Percentiles rank a stretch among this genome's conserved stretches.
Conservation (phyloP, 1,140 invertebrate species). For the Trachymyrmex cornetzi region DNA sequence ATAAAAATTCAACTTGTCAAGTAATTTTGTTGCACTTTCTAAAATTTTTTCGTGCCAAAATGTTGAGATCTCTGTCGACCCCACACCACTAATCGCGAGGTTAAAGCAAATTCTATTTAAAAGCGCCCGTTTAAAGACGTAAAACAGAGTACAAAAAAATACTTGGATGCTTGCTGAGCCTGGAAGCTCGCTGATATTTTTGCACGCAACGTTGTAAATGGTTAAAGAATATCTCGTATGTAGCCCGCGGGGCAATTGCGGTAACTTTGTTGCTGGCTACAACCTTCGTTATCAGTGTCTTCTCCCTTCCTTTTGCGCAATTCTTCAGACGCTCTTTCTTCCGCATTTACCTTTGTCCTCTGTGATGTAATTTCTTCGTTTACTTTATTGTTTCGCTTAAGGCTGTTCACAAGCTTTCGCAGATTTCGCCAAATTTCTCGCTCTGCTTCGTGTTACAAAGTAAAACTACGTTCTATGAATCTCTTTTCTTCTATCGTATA, state of each 20-base stretch:
- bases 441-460: background rate
- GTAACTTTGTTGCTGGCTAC: slow-evolving; percentile 27
- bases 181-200: slow-evolving; percentile 49
- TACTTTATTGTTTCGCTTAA: background rate
- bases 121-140: slow-evolving; percentile 8
- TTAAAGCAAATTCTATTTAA: slow-evolving; percentile 23
- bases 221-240: slow-evolving; percentile 50
- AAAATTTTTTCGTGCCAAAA: slow-evolving; percentile 23
- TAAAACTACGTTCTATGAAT: background rate
- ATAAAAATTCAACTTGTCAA: slow-evolving; percentile 2
- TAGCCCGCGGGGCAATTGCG: slow-evolving; percentile 38
- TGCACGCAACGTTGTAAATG: slow-evolving; percentile 34
- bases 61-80: background rate
- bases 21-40: slow-evolving; percentile 11
- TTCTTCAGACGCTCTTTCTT: slow-evolving; percentile 22
- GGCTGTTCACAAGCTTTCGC: background rate
- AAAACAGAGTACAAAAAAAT: background rate
- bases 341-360: slow-evolving; percentile 12
- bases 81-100: background rate
- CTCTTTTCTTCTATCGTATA: background rate
- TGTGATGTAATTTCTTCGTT: slow-evolving; percentile 33
- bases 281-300: slow-evolving; percentile 41
- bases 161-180: background rate
- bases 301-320: background rate
- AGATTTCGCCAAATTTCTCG: slow-evolving; percentile 16